These are phyloP conservation scores for Mactra quadrangularis DNA, from an alignment of 1,140 invertebrate genomes.

Conservation along the genomic window DNA sequence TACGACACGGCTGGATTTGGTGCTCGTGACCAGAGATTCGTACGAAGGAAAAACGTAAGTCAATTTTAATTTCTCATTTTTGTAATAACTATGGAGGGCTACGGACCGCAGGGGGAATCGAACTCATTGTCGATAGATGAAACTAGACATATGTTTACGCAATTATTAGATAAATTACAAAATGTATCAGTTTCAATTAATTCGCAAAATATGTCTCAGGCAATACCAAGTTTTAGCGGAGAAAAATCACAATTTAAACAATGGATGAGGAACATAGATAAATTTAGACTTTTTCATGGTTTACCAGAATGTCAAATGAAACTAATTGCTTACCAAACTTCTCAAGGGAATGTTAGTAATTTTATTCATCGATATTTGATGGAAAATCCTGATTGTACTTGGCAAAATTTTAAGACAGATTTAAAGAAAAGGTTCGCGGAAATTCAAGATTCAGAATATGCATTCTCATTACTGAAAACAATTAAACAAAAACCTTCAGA, in stretches of 20 bases:
- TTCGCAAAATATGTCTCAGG: neutral
- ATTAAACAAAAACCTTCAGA: slow-evolving; percentile 4
- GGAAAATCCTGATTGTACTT: neutral
- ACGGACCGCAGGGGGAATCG: no score
- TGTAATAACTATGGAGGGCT: no score
- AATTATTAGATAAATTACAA: no score
- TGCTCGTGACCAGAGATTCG: no score
- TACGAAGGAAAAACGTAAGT: no score
- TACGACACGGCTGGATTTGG: no score
- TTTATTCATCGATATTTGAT: slow-evolving; percentile 8
- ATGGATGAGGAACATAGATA: slow-evolving; percentile 2
- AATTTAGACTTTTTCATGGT: neutral
- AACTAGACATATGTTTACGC: no score
- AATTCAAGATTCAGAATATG: slow-evolving; percentile 11
- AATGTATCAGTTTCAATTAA: no score
- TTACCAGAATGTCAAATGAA: neutral
- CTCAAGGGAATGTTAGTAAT: neutral
- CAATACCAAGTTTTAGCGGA: neutral
- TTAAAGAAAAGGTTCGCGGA: slow-evolving; percentile 4
- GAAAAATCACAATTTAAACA: neutral
- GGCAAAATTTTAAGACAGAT: slow-evolving; percentile 2
- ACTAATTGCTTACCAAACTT: neutral
- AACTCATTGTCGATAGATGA: no score
- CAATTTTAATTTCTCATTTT: no score
- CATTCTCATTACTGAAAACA: neutral